A percentile compares a stretch with the other conserved stretches of the same genome.
phyloP scores from a whole-genome alignment of 2,113 vertebrate genomes.

The Xiphophorus couchianus region DNA sequence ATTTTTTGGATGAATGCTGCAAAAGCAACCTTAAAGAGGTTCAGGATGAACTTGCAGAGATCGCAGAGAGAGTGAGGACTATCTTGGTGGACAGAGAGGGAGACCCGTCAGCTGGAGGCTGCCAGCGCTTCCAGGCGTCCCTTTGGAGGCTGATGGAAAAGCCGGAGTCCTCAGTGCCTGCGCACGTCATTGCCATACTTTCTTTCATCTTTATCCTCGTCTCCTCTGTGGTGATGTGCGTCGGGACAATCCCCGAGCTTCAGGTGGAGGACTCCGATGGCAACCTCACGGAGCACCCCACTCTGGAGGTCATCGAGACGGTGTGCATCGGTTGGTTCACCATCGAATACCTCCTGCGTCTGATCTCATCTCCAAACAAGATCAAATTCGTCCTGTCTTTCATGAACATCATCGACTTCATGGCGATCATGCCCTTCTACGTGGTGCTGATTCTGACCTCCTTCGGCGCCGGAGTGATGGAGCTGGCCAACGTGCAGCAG shows the following conservation, averaged over 20 bases:
- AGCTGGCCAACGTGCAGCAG: conserved; percentile 94
- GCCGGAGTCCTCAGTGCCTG: conserved; percentile 91
- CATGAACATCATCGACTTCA: conserved; percentile 96
- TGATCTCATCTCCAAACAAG: conserved; percentile 90
- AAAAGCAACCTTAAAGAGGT: conserved; percentile 89
- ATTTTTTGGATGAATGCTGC: conserved; percentile 94
- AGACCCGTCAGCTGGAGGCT: conserved; percentile 82
- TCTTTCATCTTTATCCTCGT: conserved; percentile 94
- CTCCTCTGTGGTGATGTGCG: conserved; percentile 94
- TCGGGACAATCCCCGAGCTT: conserved; percentile 94
- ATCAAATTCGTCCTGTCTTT: conserved; percentile 89
- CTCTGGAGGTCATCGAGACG: conserved; percentile 92
- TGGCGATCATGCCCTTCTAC: conserved; percentile 96
- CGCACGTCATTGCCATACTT: conserved; percentile 87
- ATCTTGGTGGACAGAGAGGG: conserved; percentile 91
- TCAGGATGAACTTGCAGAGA: conserved; percentile 93
- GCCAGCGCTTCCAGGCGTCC: conserved; percentile 87
- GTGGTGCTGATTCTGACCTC: conserved; percentile 90
- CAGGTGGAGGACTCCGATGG: conserved; percentile 88
- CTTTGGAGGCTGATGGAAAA: conserved; percentile 98
- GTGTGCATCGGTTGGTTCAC: conserved; percentile 97
- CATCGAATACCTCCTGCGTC: conserved; percentile 89
- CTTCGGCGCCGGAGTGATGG: conserved; percentile 90
- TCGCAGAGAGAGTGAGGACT: conserved; percentile 90
- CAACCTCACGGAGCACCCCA: conserved; percentile 88